These are phyloP conservation scores for Proterorhinus semilunaris DNA, from an alignment of 2,113 vertebrate genomes.

Conservation along the genomic window DNA sequence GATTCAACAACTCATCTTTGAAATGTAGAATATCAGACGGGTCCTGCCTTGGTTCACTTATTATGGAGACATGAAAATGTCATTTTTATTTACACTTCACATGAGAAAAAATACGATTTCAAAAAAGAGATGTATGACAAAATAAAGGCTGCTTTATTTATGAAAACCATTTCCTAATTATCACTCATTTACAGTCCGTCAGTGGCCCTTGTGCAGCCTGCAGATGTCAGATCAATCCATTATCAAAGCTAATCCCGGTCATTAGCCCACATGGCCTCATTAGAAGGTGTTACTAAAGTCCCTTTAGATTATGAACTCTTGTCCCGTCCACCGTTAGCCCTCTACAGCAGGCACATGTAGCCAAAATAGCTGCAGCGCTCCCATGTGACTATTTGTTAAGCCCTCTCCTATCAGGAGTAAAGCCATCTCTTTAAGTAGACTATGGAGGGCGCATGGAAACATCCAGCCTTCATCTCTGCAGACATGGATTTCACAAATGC, in stretches of 20 bases:
- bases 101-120: background rate
- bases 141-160: background rate
- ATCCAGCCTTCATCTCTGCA: constrained; percentile 49
- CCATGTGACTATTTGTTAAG: constrained; percentile 82
- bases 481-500: constrained; percentile 14
- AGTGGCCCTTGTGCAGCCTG: constrained; percentile 15
- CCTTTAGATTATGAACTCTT: constrained; percentile 52
- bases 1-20: constrained; percentile 7
- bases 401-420: constrained; percentile 73
- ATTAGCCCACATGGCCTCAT: constrained; percentile 66
- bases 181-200: constrained; percentile 39
- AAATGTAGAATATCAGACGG: constrained; percentile 2
- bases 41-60: no score
- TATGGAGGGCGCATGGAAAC: constrained; percentile 57
- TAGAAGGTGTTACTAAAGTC: constrained; percentile 62
- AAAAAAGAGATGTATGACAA: background rate
- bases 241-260: constrained; percentile 57
- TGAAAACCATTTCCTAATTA: constrained; percentile 43
- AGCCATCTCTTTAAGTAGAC: constrained; percentile 69
- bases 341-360: constrained; percentile 41
- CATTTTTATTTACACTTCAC: background rate
- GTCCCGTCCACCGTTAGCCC: constrained; percentile 37
- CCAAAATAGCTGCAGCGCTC: constrained; percentile 70
- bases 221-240: constrained; percentile 51
- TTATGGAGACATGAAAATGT: no score